Conservation (phyloP, 2,888 invertebrate genomes). For the Copidosoma aretas region DNA sequence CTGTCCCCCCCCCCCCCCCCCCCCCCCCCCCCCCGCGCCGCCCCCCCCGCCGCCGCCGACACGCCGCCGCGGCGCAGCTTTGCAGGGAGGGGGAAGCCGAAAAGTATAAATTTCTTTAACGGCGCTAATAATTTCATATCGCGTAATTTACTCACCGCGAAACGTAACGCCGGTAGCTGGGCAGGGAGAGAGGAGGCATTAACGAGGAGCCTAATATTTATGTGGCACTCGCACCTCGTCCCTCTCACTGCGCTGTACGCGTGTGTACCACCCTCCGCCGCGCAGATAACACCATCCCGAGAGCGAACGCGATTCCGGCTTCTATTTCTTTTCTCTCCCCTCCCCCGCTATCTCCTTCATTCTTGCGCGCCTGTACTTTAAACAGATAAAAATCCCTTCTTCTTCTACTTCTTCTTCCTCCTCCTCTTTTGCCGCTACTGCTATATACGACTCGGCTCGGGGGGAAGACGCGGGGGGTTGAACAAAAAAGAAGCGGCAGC, state of each 20-base stretch:
- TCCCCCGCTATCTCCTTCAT: constrained; percentile 36
- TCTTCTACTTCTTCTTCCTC: neutral
- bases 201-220: constrained; percentile 64
- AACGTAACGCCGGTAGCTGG: constrained; percentile 63
- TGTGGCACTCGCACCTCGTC: constrained; percentile 56
- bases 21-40: constrained; percentile 13
- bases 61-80: constrained; percentile 37
- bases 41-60: constrained; percentile 12
- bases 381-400: constrained; percentile 41
- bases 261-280: no score
- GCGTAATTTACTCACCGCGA: constrained; percentile 64
- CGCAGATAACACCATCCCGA: constrained; percentile 60
- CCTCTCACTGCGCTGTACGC: neutral
- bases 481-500: constrained; percentile 22
- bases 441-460: neutral
- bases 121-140: constrained; percentile 64
- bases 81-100: constrained; percentile 35
- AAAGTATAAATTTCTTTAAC: constrained; percentile 64
- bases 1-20: constrained; percentile 13
- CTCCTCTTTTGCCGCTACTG: no score
- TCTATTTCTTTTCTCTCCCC: constrained; percentile 36
- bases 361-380: constrained; percentile 40
- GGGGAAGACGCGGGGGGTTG: neutral
- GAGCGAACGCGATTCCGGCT: constrained; percentile 24
- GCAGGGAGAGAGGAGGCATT: constrained; percentile 62